A percentile compares a stretch with the other conserved stretches of the same genome.
Evolutionary conservation across 1,140 invertebrate genomes (phyloP).

Genomic region (Drosophila fuyamai): DNA sequence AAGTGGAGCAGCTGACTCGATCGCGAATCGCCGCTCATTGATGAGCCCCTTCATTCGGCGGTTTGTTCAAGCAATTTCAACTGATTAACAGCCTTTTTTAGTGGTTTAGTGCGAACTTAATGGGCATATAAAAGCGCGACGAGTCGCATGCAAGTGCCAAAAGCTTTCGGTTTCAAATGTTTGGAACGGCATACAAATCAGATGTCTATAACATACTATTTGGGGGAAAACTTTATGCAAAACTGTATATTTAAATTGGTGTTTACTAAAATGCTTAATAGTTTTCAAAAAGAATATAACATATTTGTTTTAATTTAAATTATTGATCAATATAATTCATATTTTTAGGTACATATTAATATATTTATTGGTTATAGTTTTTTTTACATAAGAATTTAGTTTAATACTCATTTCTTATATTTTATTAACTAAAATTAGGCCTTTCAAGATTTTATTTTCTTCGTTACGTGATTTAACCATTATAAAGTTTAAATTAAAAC

Average conservation of each 20-base stretch:
- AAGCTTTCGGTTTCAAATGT: conserved; percentile 33
- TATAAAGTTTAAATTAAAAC: not conserved
- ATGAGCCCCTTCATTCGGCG: conserved; percentile 28
- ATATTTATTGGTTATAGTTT: too few species aligned
- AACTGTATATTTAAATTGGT: not conserved
- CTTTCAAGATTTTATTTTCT: too few species aligned
- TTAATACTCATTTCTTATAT: too few species aligned
- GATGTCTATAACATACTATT: not conserved
- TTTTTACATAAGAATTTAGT: too few species aligned
- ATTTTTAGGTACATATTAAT: too few species aligned
- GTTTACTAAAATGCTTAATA: not conserved
- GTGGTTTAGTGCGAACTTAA: conserved; percentile 77
- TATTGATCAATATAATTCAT: too few species aligned
- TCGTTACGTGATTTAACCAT: too few species aligned
- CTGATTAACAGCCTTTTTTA: conserved; percentile 70
- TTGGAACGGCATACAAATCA: conserved; percentile 9
- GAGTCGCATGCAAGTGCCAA: conserved; percentile 63
- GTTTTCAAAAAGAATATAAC: too few species aligned
- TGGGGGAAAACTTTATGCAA: not conserved
- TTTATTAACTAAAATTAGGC: too few species aligned
- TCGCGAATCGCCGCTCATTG: conserved; percentile 34
- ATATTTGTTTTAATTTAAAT: too few species aligned
- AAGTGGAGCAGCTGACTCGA: conserved; percentile 68
- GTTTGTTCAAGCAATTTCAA: conserved; percentile 39
- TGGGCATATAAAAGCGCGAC: conserved; percentile 52